Base-by-base conservation (phyloP, 2,888 invertebrate genomes). In the Drosophila anceps region DNA sequence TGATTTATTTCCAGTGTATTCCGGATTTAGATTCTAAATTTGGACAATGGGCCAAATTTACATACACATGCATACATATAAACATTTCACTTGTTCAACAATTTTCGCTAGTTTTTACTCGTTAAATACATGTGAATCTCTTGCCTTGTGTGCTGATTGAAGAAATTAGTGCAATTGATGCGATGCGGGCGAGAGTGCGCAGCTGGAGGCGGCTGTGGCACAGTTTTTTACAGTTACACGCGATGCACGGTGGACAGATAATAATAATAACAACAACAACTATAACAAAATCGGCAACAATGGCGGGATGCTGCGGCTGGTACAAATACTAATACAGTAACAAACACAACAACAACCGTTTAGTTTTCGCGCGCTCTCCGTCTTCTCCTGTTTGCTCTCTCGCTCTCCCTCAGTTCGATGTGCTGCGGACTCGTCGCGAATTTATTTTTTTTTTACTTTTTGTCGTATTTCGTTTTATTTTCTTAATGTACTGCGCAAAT, bases 161-260 rank as follows among this genome's bases (percentile, higher is more conserved):
- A 85, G 86, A 88, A 85, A 85, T 85, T 85, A 88, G 88, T 88
- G 81, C 84, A 84, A 88, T 81, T 84, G 85, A 81, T 79, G 83
- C 72, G 81, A 72, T 76, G 76, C 72, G 75, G 70, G 75, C 57
- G 69, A 62, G 75, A 65, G 48, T 54, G 63, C 46, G 51, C 73
- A 51, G 54, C 57, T 73, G 73, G 55, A 61, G 57, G 57, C 64
- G 62, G 69, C 48, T 48, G 29, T 80, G 86, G 78, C 86, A 83
- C 83, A 83, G 76, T 82, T 81, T 50, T 50, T 83, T 81, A 73
- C 78, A 80, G 84, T 87, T 87, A 87, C 86, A 86, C 88, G 87
- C 86, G 82, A 86, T 73, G 76, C 70, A 82, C 70, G 55, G 51
- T 66, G 58, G 62, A 67, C 70, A 76, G 62, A 53, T 63, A 63